These are phyloP conservation scores for Xiphydria camelus DNA, from an alignment of 2,888 invertebrate species.

Conservation along the genomic window DNA sequence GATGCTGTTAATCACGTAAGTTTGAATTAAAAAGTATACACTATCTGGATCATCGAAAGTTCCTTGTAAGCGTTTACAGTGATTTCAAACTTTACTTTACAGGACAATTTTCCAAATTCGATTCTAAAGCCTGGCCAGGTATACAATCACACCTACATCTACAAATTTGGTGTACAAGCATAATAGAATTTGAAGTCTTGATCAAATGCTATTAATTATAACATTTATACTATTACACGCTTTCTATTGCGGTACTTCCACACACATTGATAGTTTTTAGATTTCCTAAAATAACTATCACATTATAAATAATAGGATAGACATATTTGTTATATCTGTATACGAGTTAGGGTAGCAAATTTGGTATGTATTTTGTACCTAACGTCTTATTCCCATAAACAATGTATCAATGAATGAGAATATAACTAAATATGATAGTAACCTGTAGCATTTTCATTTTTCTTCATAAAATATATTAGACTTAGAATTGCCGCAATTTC, in stretches of 20 bases:
- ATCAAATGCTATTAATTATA: no score
- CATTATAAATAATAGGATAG: background rate
- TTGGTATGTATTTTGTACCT: no score
- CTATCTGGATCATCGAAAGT: background rate
- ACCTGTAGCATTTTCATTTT: no score
- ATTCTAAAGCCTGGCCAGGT: constrained; percentile 73
- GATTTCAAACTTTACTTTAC: constrained; percentile 47
- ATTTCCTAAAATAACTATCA: no score
- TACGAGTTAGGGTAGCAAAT: background rate
- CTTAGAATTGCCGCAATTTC: no score
- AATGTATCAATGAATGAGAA: no score
- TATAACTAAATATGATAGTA: no score
- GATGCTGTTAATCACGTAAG: constrained; percentile 85
- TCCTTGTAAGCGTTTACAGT: background rate
- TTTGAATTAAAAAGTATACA: constrained; percentile 15
- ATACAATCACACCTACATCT: constrained; percentile 73
- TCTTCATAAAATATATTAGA: no score
- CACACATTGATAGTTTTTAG: no score
- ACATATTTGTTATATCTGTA: background rate
- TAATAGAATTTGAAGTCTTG: constrained; percentile 17
- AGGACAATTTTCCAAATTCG: constrained; percentile 76
- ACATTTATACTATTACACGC: no score
- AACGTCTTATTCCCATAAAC: no score
- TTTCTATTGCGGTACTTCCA: no score
- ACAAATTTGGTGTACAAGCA: constrained; percentile 67